phyloP scores from a whole-genome alignment of 2,797 vertebrate species.

The Xiphorhynchus erythropygius region DNA sequence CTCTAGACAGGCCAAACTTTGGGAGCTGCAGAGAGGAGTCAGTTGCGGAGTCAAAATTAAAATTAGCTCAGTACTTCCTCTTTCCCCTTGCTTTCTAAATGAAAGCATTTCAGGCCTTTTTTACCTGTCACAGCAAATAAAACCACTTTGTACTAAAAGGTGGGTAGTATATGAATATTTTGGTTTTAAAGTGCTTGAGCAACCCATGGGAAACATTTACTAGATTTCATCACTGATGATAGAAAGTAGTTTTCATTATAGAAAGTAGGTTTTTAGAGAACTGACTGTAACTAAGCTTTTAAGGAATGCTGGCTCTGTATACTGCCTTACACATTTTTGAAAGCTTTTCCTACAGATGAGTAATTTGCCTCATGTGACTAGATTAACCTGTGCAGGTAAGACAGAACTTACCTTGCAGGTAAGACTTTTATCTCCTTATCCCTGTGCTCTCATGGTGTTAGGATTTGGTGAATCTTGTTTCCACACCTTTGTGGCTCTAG shows the following conservation, averaged over 20 bases:
- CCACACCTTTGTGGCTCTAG: neutral
- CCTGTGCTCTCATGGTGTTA: neutral
- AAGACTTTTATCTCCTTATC: neutral
- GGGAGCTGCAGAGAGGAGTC: neutral
- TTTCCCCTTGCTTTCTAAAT: neutral
- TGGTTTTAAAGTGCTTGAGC: neutral
- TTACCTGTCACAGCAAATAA: neutral
- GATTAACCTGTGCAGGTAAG: neutral
- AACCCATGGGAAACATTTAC: neutral
- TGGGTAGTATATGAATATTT: neutral
- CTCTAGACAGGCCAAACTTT: neutral
- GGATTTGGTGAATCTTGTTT: neutral
- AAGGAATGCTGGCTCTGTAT: neutral
- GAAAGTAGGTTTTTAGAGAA: neutral
- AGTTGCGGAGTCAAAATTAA: neutral
- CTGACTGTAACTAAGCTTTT: neutral
- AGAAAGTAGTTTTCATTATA: neutral
- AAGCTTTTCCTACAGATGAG: neutral
- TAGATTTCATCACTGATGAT: neutral
- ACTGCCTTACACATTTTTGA: neutral
- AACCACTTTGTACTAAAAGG: neutral
- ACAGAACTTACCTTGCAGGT: neutral
- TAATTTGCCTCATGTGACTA: neutral
- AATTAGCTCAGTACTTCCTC: neutral
- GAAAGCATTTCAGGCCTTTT: neutral